Evolutionary conservation across 2,113 vertebrate genomes (phyloP).

Genomic region (Campylorhamphus procurvoides): DNA sequence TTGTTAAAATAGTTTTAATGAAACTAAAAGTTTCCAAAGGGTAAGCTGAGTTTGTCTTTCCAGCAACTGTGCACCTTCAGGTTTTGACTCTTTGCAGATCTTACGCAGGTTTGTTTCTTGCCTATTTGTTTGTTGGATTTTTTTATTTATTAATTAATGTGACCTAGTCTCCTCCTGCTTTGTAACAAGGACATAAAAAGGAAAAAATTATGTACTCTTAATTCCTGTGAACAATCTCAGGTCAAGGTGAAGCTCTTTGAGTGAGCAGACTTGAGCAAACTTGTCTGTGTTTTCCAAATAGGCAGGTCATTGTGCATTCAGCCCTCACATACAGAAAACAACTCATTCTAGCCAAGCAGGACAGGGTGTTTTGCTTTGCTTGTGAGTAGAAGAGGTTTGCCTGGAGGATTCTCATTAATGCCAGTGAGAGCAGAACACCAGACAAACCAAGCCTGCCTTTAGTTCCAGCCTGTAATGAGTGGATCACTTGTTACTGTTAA

Average conservation of each 20-base stretch:
- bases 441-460: background rate
- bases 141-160: background rate
- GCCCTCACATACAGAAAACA: background rate
- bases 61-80: background rate
- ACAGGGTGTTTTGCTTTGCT: background rate
- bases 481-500: background rate
- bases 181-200: background rate
- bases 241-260: background rate
- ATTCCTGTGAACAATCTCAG: background rate
- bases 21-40: background rate
- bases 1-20: background rate
- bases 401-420: background rate
- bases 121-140: background rate
- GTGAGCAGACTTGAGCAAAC: background rate
- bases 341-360: background rate
- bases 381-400: background rate
- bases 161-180: background rate
- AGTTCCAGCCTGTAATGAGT: background rate
- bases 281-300: background rate
- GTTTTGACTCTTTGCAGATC: background rate
- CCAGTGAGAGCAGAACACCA: background rate
- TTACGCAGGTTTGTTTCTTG: background rate
- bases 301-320: background rate
- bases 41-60: background rate
- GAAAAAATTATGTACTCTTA: background rate